Evolutionary conservation across 1,140 invertebrate genomes (phyloP).

Genomic region (Pachyrhynchus sulphureomaculatus): DNA sequence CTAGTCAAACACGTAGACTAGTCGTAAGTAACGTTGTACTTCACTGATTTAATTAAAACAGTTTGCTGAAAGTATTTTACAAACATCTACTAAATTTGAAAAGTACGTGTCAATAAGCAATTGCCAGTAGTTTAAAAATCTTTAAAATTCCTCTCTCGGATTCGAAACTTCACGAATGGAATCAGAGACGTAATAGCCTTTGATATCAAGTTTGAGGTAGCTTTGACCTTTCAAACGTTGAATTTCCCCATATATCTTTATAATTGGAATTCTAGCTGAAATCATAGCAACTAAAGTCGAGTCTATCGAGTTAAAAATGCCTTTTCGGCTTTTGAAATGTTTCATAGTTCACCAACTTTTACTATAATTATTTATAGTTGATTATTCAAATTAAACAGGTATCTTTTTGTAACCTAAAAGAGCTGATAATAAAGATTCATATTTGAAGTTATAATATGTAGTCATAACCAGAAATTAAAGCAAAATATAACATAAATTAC

Average conservation of each 20-base stretch:
- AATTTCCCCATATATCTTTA: neutral
- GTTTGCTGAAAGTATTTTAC: neutral
- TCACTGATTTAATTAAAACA: neutral
- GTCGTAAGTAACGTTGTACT: no score
- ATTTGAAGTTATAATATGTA: no score
- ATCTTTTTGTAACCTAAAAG: no score
- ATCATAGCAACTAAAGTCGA: neutral
- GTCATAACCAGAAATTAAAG: no score
- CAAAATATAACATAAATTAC: no score
- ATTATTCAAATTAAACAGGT: no score
- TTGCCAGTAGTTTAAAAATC: neutral
- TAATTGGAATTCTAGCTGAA: neutral
- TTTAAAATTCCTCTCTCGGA: neutral
- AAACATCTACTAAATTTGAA: neutral
- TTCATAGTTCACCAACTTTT: neutral
- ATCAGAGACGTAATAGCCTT: slow-evolving; percentile 4
- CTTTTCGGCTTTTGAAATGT: neutral
- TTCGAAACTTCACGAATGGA: neutral
- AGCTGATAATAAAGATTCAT: no score
- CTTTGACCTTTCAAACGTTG: slow-evolving; percentile 6
- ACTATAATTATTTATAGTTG: no score
- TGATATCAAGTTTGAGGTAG: slow-evolving; percentile 5
- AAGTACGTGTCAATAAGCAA: neutral
- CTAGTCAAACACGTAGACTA: no score
- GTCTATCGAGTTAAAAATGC: neutral